Evolutionary conservation across 1,140 invertebrate species (phyloP).

Genomic region (Drosophila nikananu): DNA sequence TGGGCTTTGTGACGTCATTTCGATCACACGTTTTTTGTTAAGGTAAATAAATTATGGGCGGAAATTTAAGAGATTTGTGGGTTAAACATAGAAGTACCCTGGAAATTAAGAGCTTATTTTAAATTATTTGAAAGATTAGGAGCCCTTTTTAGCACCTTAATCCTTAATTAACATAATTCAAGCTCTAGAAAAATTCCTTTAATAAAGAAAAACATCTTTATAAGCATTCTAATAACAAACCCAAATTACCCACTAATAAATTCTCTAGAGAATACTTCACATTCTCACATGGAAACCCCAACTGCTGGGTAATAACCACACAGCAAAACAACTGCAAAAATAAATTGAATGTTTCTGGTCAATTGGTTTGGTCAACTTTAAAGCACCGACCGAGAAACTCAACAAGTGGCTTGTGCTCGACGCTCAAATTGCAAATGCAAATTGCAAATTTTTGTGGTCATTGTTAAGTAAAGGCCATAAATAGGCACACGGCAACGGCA

Average conservation of each 20-base stretch:
- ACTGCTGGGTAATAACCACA: not conserved
- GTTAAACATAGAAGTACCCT: not conserved
- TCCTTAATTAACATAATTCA: not conserved
- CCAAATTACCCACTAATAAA: not conserved
- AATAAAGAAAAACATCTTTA: too few relatives aligned
- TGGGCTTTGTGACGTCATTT: slow-evolving; percentile 42
- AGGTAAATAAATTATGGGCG: not conserved
- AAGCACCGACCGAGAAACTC: slow-evolving; percentile 39
- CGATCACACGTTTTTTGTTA: slow-evolving; percentile 19
- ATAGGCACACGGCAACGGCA: slow-evolving; percentile 54
- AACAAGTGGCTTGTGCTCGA: slow-evolving; percentile 43
- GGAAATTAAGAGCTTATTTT: not conserved
- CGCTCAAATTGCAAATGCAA: slow-evolving; percentile 79
- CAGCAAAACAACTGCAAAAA: slow-evolving; percentile 17
- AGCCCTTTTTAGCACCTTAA: not conserved
- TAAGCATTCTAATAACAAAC: not conserved
- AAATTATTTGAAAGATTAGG: not conserved
- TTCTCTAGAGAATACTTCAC: slow-evolving; percentile 11
- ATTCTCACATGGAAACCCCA: slow-evolving; percentile 15
- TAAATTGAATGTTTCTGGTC: slow-evolving; percentile 58
- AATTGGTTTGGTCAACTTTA: slow-evolving; percentile 60
- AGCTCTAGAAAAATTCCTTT: not conserved
- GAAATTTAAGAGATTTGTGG: not conserved
- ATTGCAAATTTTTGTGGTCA: slow-evolving; percentile 81
- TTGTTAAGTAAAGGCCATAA: slow-evolving; percentile 80